Percentiles rank a stretch among this genome's conserved stretches.
Evolutionary conservation across 2,888 invertebrate species (phyloP).

Genomic region (Chrysolina haemoptera): DNA sequence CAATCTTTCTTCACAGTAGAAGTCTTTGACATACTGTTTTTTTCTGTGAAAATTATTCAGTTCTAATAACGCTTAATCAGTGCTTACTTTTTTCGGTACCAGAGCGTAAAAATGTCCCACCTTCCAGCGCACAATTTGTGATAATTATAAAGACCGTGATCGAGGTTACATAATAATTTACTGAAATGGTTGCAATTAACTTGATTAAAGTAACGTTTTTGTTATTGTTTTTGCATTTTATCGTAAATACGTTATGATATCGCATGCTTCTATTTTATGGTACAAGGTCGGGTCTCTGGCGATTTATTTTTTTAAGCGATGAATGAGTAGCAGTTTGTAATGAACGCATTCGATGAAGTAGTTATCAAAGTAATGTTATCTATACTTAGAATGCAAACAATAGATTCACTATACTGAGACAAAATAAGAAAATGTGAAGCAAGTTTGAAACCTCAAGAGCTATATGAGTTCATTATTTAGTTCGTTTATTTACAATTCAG

Average conservation of each 20-base stretch:
- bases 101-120: slow-evolving; percentile 7
- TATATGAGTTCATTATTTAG: no score
- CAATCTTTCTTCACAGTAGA: neutral
- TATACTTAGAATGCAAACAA: neutral
- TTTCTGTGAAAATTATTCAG: neutral
- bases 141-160: slow-evolving; percentile 6
- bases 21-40: neutral
- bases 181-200: slow-evolving; percentile 24
- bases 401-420: neutral
- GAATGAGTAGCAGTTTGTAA: neutral
- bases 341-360: neutral
- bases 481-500: no score
- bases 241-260: slow-evolving; percentile 18
- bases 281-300: slow-evolving; percentile 25
- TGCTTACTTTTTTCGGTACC: neutral
- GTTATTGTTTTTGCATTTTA: slow-evolving; percentile 23
- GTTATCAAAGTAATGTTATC: neutral
- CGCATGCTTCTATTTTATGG: slow-evolving; percentile 8
- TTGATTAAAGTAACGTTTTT: slow-evolving; percentile 27
- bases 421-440: neutral
- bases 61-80: neutral
- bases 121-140: slow-evolving; percentile 7
- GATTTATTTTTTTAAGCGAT: neutral
- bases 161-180: slow-evolving; percentile 30
- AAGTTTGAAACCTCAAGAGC: no score